A percentile compares a stretch with the other conserved stretches of the same genome.
Evolutionary conservation across 2,888 invertebrate genomes (phyloP).

Genomic region (Amiota mariae): DNA sequence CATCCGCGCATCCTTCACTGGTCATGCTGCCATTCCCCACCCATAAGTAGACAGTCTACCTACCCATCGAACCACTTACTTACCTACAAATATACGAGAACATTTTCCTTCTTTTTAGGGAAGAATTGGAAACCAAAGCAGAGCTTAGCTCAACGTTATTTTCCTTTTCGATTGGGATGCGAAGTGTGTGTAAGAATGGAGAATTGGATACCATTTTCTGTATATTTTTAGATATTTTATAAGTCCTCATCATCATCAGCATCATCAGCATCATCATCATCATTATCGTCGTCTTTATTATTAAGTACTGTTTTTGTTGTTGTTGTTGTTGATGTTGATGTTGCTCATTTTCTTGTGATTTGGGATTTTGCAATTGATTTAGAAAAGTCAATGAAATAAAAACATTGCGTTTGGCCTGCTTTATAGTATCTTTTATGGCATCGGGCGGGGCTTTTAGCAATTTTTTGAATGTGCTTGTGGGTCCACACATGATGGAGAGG

Average conservation of each 20-base stretch:
- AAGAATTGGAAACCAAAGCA: too few relatives aligned
- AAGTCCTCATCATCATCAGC: neutral
- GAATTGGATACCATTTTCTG: too few relatives aligned
- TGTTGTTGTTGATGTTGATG: slow-evolving; percentile 30
- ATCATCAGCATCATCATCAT: neutral
- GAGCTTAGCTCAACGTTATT: too few relatives aligned
- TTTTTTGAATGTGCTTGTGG: too few relatives aligned
- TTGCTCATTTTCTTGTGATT: slow-evolving; percentile 44
- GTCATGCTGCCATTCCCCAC: neutral
- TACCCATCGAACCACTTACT: neutral
- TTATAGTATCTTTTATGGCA: neutral
- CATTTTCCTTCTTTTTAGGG: too few relatives aligned
- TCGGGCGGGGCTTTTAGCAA: too few relatives aligned
- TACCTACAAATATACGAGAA: neutral
- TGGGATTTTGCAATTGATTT: slow-evolving; percentile 51
- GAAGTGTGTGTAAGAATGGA: too few relatives aligned
- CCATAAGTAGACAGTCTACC: neutral
- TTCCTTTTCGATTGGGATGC: too few relatives aligned
- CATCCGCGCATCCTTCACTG: slow-evolving; percentile 1
- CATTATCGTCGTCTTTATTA: neutral
- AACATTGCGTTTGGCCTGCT: slow-evolving; percentile 24
- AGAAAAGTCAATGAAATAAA: slow-evolving; percentile 46
- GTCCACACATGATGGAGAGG: too few relatives aligned
- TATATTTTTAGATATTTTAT: slow-evolving; percentile 15
- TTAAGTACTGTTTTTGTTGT: slow-evolving; percentile 17